phyloP scores from a whole-genome alignment of 2,888 invertebrate species.

The Lithodes maja region DNA sequence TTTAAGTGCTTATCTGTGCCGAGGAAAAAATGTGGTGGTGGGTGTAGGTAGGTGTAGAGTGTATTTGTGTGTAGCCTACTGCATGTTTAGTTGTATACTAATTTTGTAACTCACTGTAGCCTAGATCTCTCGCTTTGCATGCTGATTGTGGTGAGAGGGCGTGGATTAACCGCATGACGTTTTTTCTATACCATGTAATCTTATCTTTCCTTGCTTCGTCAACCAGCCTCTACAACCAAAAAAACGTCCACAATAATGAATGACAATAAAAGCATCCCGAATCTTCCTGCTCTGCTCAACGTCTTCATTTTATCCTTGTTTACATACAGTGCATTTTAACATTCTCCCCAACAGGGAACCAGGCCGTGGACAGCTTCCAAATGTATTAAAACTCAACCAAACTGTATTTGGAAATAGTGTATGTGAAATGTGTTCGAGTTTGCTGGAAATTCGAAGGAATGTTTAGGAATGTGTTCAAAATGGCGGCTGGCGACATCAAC shows the following conservation, averaged over 20 bases:
- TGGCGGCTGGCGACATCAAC: conserved; percentile 54
- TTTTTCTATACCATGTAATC: neutral
- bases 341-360: neutral
- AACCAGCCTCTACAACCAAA: conserved; percentile 11
- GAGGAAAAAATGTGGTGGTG: neutral
- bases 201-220: neutral
- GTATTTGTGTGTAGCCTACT: neutral
- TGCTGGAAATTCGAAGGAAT: neutral
- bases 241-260: conserved; percentile 21
- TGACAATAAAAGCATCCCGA: conserved; percentile 5
- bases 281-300: neutral
- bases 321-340: neutral
- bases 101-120: neutral
- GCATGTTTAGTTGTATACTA: neutral
- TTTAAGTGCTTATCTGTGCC: neutral
- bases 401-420: too few species aligned
- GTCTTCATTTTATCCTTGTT: neutral
- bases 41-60: neutral
- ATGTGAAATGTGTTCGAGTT: neutral
- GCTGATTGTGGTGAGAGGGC: neutral
- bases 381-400: too few species aligned
- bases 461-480: conserved; percentile 24
- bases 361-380: neutral
- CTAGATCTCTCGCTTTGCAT: neutral
- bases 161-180: too few species aligned